Percentiles rank a stretch among this genome's conserved stretches.
phyloP scores from a whole-genome alignment of 2,888 invertebrate species.

The Myathropa florea region DNA sequence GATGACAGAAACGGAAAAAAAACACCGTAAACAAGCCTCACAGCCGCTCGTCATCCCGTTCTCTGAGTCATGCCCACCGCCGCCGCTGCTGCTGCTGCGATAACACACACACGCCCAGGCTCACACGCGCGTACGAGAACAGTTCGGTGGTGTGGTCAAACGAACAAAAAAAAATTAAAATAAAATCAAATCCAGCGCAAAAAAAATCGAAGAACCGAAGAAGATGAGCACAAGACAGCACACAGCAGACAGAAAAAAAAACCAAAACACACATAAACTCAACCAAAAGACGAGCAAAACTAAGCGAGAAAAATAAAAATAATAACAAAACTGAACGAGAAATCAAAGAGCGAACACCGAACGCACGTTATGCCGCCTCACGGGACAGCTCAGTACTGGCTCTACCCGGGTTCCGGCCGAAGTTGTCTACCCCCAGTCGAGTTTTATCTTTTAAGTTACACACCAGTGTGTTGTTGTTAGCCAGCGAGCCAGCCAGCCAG shows the following conservation, averaged over 20 bases:
- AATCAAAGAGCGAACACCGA: slow-evolving; percentile 59
- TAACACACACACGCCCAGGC: not conserved
- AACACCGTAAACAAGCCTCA: slow-evolving; percentile 50
- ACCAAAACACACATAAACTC: slow-evolving; percentile 1
- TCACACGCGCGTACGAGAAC: slow-evolving; percentile 5
- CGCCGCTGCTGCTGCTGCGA: slow-evolving; percentile 2
- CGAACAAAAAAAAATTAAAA: not conserved
- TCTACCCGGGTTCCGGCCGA: slow-evolving; percentile 67
- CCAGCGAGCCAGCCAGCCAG: slow-evolving; percentile 53
- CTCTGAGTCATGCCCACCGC: slow-evolving; percentile 49
- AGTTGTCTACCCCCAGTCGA: slow-evolving; percentile 69
- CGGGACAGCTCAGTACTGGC: slow-evolving; percentile 71
- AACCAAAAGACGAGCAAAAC: slow-evolving; percentile 28
- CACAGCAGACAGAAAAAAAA: not conserved
- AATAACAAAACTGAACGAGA: slow-evolving; percentile 45
- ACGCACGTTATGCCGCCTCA: slow-evolving; percentile 71
- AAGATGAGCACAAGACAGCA: not conserved
- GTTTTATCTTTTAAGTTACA: slow-evolving; percentile 66
- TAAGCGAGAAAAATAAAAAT: slow-evolving; percentile 6
- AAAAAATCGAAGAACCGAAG: not conserved
- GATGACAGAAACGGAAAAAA: slow-evolving; percentile 31
- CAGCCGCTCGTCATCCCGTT: slow-evolving; percentile 37
- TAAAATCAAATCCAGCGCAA: not conserved
- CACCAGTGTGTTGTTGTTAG: not conserved
- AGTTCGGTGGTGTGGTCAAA: slow-evolving; percentile 21